phyloP scores from a whole-genome alignment of 2,888 invertebrate species.

The Helleia helle region DNA sequence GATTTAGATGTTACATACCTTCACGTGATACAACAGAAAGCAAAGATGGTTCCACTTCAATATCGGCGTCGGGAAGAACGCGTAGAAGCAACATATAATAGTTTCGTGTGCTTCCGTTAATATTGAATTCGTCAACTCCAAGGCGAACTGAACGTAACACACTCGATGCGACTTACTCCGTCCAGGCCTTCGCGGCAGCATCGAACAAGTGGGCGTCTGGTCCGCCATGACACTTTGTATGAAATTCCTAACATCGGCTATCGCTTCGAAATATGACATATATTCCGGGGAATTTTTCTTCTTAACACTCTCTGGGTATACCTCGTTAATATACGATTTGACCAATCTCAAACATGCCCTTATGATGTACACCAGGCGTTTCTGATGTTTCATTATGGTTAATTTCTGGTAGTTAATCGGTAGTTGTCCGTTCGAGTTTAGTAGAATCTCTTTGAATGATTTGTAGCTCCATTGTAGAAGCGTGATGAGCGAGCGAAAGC shows the following conservation, averaged over 20 bases:
- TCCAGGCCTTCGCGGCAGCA: conserved; percentile 44
- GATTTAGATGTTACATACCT: too few species aligned
- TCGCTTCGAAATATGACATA: conserved; percentile 86
- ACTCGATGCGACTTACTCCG: conserved; percentile 54
- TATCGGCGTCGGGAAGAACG: conserved; percentile 94
- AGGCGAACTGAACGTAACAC: conserved; percentile 60
- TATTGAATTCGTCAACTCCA: conserved; percentile 81
- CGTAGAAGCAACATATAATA: conserved; percentile 93
- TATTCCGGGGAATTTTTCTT: conserved; percentile 75
- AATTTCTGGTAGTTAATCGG: conserved; percentile 68
- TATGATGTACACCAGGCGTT: conserved; percentile 89
- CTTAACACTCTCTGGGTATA: conserved; percentile 83
- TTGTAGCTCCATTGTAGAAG: conserved; percentile 96
- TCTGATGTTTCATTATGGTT: conserved; percentile 79
- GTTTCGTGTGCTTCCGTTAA: conserved; percentile 93
- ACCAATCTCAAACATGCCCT: conserved; percentile 87
- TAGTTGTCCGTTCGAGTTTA: conserved; percentile 53
- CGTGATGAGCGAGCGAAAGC: conserved; percentile 88
- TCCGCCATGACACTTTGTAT: conserved; percentile 89
- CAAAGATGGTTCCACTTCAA: conserved; percentile 95
- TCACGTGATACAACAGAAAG: conserved; percentile 81
- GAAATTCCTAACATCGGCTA: conserved; percentile 88
- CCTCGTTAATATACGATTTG: conserved; percentile 90
- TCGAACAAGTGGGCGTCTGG: conserved; percentile 50
- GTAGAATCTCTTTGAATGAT: conserved; percentile 75